phyloP scores from a whole-genome alignment of 2,797 vertebrate genomes.

The Dendrocincla fuliginosa region DNA sequence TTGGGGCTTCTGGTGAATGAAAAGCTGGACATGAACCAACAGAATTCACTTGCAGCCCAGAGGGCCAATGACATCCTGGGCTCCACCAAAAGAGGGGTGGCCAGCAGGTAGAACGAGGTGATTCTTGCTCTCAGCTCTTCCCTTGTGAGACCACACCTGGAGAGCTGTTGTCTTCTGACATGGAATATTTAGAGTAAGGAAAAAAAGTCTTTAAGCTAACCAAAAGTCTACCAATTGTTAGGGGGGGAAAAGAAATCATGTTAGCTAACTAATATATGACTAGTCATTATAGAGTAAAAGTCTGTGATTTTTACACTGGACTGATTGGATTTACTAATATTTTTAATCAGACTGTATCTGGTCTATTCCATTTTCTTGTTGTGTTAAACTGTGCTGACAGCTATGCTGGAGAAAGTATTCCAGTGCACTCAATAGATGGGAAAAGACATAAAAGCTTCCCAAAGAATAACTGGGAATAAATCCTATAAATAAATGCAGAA shows the following conservation, averaged over 20 bases:
- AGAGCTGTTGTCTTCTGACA: not conserved
- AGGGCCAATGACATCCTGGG: not conserved
- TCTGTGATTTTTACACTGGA: not conserved
- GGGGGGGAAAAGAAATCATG: not conserved
- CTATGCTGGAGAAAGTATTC: not conserved
- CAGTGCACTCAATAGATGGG: not conserved
- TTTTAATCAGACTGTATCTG: not conserved
- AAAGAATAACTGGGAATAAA: conserved; percentile 4
- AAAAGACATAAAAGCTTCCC: conserved; percentile 11
- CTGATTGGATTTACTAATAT: not conserved
- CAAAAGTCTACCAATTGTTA: not conserved
- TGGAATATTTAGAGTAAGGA: not conserved
- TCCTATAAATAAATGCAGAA: not conserved
- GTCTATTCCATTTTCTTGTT: not conserved
- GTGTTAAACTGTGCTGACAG: conserved; percentile 20
- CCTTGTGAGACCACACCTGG: not conserved
- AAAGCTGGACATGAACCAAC: not conserved
- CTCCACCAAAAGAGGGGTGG: not conserved
- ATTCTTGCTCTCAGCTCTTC: not conserved
- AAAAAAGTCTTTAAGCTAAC: not conserved
- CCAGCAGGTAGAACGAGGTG: not conserved
- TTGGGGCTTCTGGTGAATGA: not conserved
- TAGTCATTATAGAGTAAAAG: not conserved
- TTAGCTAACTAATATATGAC: not conserved
- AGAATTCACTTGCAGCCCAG: not conserved